These are phyloP conservation scores for Silurus glanis DNA, from an alignment of 2,113 vertebrate species.

Conservation along the genomic window DNA sequence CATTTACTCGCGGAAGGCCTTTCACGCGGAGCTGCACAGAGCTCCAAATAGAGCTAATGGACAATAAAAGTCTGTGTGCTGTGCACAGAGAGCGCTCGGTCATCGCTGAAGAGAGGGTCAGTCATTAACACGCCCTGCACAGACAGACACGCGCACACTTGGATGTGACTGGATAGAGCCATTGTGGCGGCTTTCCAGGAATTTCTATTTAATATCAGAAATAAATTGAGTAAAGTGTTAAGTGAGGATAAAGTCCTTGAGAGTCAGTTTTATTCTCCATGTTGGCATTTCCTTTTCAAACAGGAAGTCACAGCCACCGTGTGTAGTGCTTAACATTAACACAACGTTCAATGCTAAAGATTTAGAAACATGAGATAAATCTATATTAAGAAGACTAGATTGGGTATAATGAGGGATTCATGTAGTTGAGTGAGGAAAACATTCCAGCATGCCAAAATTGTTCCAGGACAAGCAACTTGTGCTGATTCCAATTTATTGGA, in stretches of 20 bases:
- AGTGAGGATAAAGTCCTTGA: background rate
- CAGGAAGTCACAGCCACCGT: background rate
- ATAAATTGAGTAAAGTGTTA: slow-evolving; percentile 40
- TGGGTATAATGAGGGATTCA: background rate
- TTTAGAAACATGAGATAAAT: background rate
- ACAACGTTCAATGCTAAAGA: background rate
- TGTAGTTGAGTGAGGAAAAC: background rate
- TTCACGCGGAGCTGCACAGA: slow-evolving; percentile 34
- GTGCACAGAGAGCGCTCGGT: slow-evolving; percentile 23
- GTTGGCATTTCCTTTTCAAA: background rate
- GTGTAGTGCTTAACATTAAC: background rate
- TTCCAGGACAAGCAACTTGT: background rate
- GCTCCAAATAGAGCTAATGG: slow-evolving; percentile 55
- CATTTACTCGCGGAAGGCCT: slow-evolving; percentile 41
- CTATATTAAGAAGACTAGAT: background rate
- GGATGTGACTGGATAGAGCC: slow-evolving; percentile 30
- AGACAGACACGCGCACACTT: slow-evolving; percentile 16
- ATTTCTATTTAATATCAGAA: slow-evolving; percentile 37
- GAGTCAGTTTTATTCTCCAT: background rate
- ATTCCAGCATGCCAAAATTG: background rate
- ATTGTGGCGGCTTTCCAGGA: slow-evolving; percentile 34
- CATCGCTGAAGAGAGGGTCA: slow-evolving; percentile 1
- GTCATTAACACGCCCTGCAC: slow-evolving; percentile 30
- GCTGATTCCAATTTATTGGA: background rate
- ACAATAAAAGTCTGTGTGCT: slow-evolving; percentile 52